Conservation (phyloP, 2,113 vertebrate species). For the Plectropomus leopardus region DNA sequence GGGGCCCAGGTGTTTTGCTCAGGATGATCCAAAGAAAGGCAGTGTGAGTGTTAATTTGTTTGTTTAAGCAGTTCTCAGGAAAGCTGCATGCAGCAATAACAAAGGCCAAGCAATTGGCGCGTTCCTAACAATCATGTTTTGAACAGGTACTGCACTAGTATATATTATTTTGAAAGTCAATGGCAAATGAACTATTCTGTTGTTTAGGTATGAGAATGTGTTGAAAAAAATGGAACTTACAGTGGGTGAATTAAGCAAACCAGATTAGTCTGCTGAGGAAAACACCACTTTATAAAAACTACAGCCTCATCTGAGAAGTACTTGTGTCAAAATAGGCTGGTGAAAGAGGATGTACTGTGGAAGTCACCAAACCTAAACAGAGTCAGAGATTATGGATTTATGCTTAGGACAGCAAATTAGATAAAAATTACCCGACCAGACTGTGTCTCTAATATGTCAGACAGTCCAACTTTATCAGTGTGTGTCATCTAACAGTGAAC, state of each 20-base stretch:
- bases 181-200: no score
- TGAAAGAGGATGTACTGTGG: constrained; percentile 24
- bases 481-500: constrained; percentile 68
- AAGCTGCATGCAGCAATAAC: no score
- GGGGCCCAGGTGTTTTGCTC: no score
- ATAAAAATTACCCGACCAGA: constrained; percentile 60
- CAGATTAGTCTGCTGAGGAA: neutral
- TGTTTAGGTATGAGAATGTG: no score
- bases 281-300: neutral
- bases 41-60: no score
- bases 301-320: constrained; percentile 13
- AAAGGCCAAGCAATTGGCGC: no score
- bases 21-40: no score
- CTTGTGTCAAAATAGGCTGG: neutral
- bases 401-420: constrained; percentile 50
- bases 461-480: constrained; percentile 53
- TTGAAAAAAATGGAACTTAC: neutral
- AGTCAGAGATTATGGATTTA: constrained; percentile 40
- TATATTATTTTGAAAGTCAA: no score
- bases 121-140: no score
- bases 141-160: no score
- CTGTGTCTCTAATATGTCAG: constrained; percentile 51
- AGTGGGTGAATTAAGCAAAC: neutral
- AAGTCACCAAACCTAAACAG: constrained; percentile 37
- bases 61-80: no score